A percentile compares a stretch with the other conserved stretches of the same genome.
These are phyloP conservation scores for Hippotragus niger DNA, from an alignment of 2,113 vertebrate genomes.

Conservation along the genomic window DNA sequence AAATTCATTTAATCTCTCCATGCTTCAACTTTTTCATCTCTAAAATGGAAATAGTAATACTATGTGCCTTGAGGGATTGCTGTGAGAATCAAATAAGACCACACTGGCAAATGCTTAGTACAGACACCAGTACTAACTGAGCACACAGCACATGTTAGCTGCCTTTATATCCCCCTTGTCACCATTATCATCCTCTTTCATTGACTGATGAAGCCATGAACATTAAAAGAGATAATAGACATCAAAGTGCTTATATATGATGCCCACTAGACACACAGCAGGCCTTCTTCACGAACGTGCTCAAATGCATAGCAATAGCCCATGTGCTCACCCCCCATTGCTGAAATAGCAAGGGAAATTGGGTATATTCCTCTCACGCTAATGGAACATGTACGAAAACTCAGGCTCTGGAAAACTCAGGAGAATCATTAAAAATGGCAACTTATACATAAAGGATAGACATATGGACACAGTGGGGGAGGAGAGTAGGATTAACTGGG, in stretches of 20 bases:
- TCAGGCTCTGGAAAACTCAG: background rate
- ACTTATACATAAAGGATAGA: background rate
- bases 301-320: too few relatives aligned
- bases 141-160: background rate
- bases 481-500: background rate
- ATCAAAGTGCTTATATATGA: background rate
- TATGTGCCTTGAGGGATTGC: background rate
- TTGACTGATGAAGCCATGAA: background rate
- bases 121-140: background rate
- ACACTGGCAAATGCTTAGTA: background rate
- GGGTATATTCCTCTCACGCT: background rate
- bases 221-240: background rate
- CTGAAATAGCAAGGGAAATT: background rate
- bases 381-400: background rate
- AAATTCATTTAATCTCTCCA: background rate
- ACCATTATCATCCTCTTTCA: background rate
- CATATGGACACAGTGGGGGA: background rate
- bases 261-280: background rate
- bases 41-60: background rate
- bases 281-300: background rate
- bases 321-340: background rate
- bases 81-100: background rate
- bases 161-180: background rate
- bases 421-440: background rate
- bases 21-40: background rate